Percentiles rank a stretch among this genome's conserved stretches.
Evolutionary conservation across 2,113 vertebrate genomes (phyloP).

Genomic region (Arvicanthis niloticus): DNA sequence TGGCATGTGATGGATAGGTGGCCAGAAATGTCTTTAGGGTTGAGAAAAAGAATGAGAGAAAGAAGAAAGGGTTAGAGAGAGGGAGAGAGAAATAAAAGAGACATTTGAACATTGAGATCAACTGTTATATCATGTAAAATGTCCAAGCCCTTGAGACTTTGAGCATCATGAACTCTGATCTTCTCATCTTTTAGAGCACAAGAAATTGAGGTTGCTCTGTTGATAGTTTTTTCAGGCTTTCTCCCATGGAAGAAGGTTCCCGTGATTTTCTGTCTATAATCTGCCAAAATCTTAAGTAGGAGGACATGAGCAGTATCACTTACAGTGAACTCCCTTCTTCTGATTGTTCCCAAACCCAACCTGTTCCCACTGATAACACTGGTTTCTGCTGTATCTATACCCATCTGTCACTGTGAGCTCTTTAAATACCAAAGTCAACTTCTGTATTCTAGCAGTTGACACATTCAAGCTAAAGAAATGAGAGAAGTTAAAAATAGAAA

Average conservation of each 20-base stretch:
- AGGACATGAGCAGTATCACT: not conserved
- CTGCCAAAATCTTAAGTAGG: not conserved
- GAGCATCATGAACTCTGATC: not conserved
- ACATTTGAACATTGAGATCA: not conserved
- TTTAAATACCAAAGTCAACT: not conserved
- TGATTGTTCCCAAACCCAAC: not conserved
- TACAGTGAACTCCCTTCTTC: not conserved
- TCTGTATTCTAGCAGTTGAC: not conserved
- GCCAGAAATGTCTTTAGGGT: not conserved
- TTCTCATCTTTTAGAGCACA: not conserved
- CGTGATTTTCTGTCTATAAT: not conserved
- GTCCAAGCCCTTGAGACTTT: not conserved
- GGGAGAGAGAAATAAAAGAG: no score
- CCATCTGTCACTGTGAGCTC: not conserved
- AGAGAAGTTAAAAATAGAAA: not conserved
- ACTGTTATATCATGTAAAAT: not conserved
- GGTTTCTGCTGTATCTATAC: not conserved
- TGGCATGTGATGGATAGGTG: not conserved
- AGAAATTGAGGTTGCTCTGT: not conserved
- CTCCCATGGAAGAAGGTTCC: not conserved
- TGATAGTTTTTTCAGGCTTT: not conserved
- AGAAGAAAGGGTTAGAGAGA: rapidly evolving
- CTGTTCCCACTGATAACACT: not conserved
- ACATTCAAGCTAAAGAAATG: not conserved
- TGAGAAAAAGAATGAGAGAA: no score